Percentiles rank a stretch among this genome's conserved stretches.
phyloP scores from a whole-genome alignment of 64 coral and sea anemone species.

The Cladopsammia gracilis region DNA sequence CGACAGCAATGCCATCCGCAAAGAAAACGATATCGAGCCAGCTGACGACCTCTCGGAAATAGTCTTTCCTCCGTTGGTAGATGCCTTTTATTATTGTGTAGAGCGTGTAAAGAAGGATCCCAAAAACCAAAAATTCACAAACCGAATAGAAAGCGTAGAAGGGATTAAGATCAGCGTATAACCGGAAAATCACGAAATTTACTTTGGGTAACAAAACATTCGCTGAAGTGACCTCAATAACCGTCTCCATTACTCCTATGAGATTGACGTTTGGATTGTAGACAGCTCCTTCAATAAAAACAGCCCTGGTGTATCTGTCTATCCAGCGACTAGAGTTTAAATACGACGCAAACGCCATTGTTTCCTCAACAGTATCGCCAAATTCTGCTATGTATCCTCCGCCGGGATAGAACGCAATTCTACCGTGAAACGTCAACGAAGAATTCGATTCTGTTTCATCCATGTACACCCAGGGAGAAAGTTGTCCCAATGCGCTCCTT shows the following conservation, averaged over 20 bases:
- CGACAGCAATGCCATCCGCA: background rate
- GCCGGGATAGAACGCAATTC: background rate
- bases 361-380: background rate
- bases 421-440: background rate
- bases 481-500: background rate
- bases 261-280: conserved; percentile 34
- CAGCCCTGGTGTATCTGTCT: conserved; percentile 33
- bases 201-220: background rate
- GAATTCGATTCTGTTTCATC: conserved; percentile 1
- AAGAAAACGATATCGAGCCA: conserved; percentile 7
- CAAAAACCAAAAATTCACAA: conserved; percentile 18
- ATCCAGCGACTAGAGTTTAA: conserved; percentile 7
- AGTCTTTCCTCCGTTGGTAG: background rate
- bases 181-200: conserved; percentile 17
- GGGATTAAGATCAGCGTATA: conserved; percentile 13
- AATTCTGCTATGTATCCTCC: conserved; percentile 35
- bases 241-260: background rate
- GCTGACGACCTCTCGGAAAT: background rate
- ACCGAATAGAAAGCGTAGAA: background rate
- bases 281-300: conserved; percentile 23
- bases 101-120: background rate
- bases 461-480: conserved; percentile 26
- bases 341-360: background rate
- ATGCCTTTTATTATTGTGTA: conserved; percentile 22
- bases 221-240: background rate